Evolutionary conservation across 2,113 vertebrate genomes (phyloP).

Genomic region (Dolichallabes microphthalmus): DNA sequence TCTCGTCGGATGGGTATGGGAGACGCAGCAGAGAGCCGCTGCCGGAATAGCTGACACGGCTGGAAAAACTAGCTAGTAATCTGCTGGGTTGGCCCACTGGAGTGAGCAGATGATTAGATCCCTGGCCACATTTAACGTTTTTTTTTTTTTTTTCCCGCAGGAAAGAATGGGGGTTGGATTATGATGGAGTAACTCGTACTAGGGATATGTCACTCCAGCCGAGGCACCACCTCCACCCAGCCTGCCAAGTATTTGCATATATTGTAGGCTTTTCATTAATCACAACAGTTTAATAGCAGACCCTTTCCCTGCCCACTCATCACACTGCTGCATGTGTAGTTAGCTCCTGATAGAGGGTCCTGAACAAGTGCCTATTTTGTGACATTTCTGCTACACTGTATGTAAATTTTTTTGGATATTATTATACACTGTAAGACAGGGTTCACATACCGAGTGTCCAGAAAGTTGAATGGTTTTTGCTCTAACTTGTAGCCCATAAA

Average conservation of each 20-base stretch:
- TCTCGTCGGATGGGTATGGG: slow-evolving; percentile 49
- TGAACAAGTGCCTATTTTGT: background rate
- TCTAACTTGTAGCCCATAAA: background rate
- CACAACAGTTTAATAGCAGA: slow-evolving; percentile 44
- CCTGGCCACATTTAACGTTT: slow-evolving; percentile 47
- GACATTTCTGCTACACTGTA: background rate
- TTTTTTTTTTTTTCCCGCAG: slow-evolving; percentile 44
- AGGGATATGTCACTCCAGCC: slow-evolving; percentile 45
- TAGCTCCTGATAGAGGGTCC: background rate
- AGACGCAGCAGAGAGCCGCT: slow-evolving; percentile 19
- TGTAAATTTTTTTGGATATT: background rate
- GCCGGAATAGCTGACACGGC: slow-evolving; percentile 58
- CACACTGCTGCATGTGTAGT: background rate
- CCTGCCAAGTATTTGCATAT: slow-evolving; percentile 52
- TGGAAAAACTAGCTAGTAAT: slow-evolving; percentile 56
- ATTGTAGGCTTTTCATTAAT: slow-evolving; percentile 58
- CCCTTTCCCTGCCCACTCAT: slow-evolving; percentile 31
- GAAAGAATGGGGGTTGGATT: slow-evolving; percentile 38
- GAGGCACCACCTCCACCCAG: slow-evolving; percentile 32
- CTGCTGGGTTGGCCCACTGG: slow-evolving; percentile 53
- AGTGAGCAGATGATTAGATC: slow-evolving; percentile 59
- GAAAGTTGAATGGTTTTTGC: background rate
- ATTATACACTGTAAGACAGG: background rate
- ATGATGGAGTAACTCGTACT: slow-evolving; percentile 48
- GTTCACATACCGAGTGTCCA: background rate